Conservation (phyloP, 2,797 vertebrate genomes). For the Mormyrops attenuatus region DNA sequence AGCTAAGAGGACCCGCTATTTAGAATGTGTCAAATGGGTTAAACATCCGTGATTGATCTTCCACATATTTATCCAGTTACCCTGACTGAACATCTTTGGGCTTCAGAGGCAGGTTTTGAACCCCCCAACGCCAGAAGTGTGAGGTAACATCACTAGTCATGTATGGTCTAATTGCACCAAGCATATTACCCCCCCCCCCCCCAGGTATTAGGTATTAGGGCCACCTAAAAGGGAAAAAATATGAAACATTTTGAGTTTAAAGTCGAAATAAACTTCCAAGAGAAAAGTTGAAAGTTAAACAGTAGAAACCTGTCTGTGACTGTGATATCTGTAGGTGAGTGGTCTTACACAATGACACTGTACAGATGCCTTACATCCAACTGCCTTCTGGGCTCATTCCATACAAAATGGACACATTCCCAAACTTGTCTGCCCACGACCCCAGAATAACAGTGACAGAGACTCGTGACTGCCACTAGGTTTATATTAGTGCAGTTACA, state of each 20-base stretch:
- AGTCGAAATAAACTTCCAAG: neutral
- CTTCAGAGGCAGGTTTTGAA: neutral
- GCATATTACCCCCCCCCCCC: too few species aligned
- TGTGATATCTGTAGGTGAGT: neutral
- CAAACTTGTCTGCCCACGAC: neutral
- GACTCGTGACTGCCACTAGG: neutral
- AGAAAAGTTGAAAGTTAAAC: neutral
- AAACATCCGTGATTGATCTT: neutral
- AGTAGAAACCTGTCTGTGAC: neutral
- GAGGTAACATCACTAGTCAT: neutral
- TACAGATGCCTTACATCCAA: neutral
- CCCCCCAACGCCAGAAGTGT: neutral
- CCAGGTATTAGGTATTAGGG: neutral
- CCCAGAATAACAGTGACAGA: neutral
- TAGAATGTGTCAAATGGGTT: neutral
- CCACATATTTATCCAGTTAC: neutral
- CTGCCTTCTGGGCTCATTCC: neutral
- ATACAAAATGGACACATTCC: neutral
- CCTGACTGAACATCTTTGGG: neutral
- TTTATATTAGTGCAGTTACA: neutral
- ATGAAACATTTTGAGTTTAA: neutral
- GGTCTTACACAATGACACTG: neutral
- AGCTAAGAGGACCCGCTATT: neutral
- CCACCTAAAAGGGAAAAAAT: neutral
- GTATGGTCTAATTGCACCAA: neutral